A percentile compares a stretch with the other conserved stretches of the same genome.
Evolutionary conservation across 2,888 invertebrate species (phyloP).

Genomic region (Pachycephus smyrnensis): DNA sequence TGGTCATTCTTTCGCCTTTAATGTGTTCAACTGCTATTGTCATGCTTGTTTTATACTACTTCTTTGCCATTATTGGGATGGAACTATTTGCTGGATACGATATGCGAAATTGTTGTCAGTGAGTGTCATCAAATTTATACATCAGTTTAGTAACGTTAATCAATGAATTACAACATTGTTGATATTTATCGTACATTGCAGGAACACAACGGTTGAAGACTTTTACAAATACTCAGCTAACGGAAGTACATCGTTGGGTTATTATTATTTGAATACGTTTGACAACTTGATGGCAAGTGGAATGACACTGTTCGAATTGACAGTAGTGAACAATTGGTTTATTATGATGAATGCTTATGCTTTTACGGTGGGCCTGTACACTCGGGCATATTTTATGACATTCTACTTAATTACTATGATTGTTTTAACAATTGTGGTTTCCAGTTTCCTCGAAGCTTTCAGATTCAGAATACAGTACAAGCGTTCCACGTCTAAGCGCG

Average conservation of each 20-base stretch:
- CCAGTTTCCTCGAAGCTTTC: conserved; percentile 89
- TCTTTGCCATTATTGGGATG: conserved; percentile 92
- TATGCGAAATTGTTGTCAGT: conserved; percentile 87
- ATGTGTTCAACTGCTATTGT: conserved; percentile 87
- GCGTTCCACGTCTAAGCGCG: conserved; percentile 81
- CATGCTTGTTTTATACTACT: conserved; percentile 87
- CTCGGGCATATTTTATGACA: conserved; percentile 87
- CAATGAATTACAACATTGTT: conserved; percentile 5
- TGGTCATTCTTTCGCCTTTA: conserved; percentile 83
- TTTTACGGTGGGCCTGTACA: conserved; percentile 77
- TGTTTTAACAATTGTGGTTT: conserved; percentile 90
- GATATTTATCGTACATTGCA: conserved; percentile 59
- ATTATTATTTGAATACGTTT: conserved; percentile 90
- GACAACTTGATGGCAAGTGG: conserved; percentile 81
- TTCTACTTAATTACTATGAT: conserved; percentile 92
- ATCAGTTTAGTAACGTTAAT: not conserved
- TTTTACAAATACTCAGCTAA: conserved; percentile 81
- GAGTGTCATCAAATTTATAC: conserved; percentile 60
- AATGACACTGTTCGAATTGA: conserved; percentile 89
- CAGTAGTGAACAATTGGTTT: conserved; percentile 94
- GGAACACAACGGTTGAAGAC: conserved; percentile 86
- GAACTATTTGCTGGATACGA: conserved; percentile 83
- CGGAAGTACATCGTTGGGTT: conserved; percentile 79
- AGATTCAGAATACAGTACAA: conserved; percentile 90
- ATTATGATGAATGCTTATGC: conserved; percentile 91